phyloP scores from a whole-genome alignment of 2,888 invertebrate species.

The Allygus modestus region DNA sequence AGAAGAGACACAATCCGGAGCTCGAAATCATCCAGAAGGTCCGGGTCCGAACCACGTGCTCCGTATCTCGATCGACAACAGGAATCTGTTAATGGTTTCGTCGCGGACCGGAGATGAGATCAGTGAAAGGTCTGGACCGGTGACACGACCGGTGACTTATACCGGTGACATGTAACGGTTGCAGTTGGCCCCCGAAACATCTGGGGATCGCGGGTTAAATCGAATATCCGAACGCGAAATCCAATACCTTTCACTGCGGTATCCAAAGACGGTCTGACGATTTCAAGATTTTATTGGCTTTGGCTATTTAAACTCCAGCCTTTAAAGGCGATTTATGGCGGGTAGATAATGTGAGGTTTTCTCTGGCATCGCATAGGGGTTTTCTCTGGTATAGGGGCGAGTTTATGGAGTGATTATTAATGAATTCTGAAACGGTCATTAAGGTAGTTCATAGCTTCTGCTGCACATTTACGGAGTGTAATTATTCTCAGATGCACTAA shows the following conservation, averaged over 20 bases:
- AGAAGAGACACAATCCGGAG: too few relatives aligned
- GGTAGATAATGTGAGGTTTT: too few relatives aligned
- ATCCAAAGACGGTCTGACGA: too few relatives aligned
- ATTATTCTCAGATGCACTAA: too few relatives aligned
- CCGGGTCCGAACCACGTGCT: not conserved
- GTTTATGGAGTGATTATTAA: too few relatives aligned
- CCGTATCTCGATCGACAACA: not conserved
- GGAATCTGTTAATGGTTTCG: constrained; percentile 8
- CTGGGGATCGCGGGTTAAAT: not conserved
- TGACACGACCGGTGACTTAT: not conserved
- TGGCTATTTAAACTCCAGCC: too few relatives aligned
- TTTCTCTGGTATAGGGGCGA: too few relatives aligned
- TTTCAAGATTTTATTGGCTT: not conserved
- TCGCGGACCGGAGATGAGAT: not conserved
- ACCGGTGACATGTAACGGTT: not conserved
- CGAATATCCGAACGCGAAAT: not conserved
- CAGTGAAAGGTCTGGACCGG: not conserved
- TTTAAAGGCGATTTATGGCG: not conserved
- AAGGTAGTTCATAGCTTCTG: too few relatives aligned
- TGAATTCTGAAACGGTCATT: too few relatives aligned
- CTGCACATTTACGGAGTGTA: too few relatives aligned
- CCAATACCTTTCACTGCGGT: constrained; percentile 14
- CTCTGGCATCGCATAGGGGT: too few relatives aligned
- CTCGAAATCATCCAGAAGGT: not conserved
- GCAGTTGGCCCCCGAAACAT: not conserved